Conservation (phyloP, 64 coral and sea anemone genomes). For the Pocillopora verrucosa region DNA sequence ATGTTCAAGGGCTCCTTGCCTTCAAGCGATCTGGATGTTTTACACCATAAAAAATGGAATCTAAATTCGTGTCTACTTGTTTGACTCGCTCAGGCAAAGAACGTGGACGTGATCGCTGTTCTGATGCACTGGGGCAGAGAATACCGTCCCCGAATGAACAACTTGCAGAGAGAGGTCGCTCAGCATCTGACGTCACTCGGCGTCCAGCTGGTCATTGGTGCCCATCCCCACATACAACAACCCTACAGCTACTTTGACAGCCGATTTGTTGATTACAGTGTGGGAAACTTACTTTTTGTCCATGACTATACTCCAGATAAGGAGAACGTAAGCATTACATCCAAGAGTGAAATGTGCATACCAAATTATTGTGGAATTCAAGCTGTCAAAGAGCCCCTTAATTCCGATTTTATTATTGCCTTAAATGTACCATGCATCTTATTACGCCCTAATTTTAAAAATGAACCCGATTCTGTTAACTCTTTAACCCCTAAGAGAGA, state of each 20-base stretch:
- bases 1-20: too few species aligned
- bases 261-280: constrained; percentile 43
- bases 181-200: constrained; percentile 33
- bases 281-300: constrained; percentile 49
- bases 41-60: too few species aligned
- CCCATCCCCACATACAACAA: constrained; percentile 50
- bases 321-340: not conserved
- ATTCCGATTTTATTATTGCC: too few species aligned
- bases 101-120: constrained; percentile 30
- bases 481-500: too few species aligned
- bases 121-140: constrained; percentile 34
- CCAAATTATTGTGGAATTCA: too few species aligned
- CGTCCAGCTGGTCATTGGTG: constrained; percentile 47
- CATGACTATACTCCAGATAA: constrained; percentile 1
- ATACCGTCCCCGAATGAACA: not conserved
- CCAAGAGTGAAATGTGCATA: too few species aligned
- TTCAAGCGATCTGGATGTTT: too few species aligned
- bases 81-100: not conserved
- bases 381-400: too few species aligned
- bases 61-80: too few species aligned
- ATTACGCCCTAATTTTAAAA: too few species aligned
- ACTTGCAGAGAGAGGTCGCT: not conserved
- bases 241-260: constrained; percentile 1
- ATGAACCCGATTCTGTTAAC: too few species aligned
- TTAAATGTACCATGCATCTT: too few species aligned